Percentiles rank a stretch among this genome's conserved stretches.
These are phyloP conservation scores for Mesopsocus fuscifrons DNA, from an alignment of 2,888 invertebrate genomes.

Conservation along the genomic window DNA sequence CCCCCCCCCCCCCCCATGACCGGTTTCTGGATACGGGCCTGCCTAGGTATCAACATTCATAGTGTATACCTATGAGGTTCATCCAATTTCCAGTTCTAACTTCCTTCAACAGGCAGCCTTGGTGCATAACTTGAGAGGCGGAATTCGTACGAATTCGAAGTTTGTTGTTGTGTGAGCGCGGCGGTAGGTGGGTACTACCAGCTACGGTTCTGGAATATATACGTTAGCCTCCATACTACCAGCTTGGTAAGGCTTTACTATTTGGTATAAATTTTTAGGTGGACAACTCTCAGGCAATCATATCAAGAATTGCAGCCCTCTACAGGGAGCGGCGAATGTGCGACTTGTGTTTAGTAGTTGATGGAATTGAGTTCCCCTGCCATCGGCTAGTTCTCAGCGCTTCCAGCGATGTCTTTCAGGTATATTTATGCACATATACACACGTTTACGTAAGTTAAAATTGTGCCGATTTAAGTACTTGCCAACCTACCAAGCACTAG, in stretches of 20 bases:
- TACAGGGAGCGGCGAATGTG: constrained; percentile 78
- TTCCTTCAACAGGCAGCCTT: no score
- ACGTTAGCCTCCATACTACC: no score
- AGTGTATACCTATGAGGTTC: no score
- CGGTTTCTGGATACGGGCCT: no score
- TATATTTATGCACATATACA: constrained; percentile 25
- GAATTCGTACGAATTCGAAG: no score
- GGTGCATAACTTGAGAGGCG: no score
- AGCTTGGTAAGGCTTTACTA: not conserved
- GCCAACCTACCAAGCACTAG: not conserved
- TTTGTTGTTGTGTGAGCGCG: no score
- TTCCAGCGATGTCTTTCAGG: constrained; percentile 89
- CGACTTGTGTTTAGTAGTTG: constrained; percentile 71
- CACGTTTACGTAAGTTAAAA: constrained; percentile 4
- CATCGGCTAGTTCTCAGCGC: constrained; percentile 84
- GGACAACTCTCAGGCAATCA: constrained; percentile 64
- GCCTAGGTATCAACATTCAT: no score
- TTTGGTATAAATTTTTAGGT: constrained; percentile 35
- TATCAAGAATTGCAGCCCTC: constrained; percentile 61
- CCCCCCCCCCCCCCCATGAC: no score
- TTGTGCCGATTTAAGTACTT: constrained; percentile 9
- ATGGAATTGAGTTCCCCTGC: constrained; percentile 61
- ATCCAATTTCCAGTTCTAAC: no score
- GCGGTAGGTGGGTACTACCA: no score
- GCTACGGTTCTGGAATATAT: no score